Percentiles rank a stretch among this genome's conserved stretches.
Conservation (phyloP, 2,113 vertebrate species). For the Archocentrus centrarchus region DNA sequence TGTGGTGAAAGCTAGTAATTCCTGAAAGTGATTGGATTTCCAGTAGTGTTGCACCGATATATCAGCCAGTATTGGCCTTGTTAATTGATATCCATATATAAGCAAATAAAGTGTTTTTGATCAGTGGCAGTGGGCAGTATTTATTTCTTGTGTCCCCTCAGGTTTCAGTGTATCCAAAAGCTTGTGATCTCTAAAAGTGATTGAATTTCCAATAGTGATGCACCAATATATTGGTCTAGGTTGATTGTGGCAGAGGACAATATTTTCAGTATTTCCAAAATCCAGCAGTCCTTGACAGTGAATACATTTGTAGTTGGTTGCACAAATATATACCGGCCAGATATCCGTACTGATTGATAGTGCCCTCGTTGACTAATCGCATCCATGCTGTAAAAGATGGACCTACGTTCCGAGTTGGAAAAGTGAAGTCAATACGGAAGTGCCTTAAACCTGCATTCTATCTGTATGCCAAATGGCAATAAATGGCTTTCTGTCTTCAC, state of each 20-base stretch:
- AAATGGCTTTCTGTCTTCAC: too few species aligned
- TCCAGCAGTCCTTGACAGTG: background rate
- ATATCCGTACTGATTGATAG: background rate
- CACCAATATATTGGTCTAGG: background rate
- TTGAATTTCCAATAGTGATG: background rate
- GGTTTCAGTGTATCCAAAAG: background rate
- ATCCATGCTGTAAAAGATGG: background rate
- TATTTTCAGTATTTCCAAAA: background rate
- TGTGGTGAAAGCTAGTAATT: background rate
- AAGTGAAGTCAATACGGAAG: background rate
- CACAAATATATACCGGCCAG: background rate
- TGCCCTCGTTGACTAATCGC: background rate
- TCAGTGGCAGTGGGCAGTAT: background rate
- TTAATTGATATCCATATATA: background rate
- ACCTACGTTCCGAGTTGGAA: background rate
- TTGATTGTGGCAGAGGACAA: background rate
- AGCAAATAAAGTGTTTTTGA: background rate
- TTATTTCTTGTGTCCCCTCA: background rate
- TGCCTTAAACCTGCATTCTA: background rate
- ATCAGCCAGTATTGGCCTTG: background rate
- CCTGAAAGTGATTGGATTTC: conserved; percentile 8
- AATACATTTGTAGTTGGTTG: background rate
- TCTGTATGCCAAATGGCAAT: too few species aligned
- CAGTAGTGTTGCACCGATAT: background rate
- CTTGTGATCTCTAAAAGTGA: background rate